These are phyloP conservation scores for Ophiodon elongatus DNA, from an alignment of 2,113 vertebrate genomes.

Conservation along the genomic window DNA sequence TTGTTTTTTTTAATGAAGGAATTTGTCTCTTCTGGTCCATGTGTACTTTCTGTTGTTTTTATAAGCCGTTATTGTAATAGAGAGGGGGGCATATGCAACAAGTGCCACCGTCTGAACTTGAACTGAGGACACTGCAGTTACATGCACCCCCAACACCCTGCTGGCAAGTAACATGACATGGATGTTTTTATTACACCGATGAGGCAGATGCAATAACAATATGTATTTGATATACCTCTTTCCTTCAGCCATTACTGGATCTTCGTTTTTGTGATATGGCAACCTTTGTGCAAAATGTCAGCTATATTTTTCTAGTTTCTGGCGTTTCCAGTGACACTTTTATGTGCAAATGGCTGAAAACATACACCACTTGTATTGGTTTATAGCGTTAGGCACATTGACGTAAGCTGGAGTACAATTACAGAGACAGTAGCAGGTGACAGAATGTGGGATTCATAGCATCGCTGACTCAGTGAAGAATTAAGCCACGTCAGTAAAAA, in stretches of 20 bases:
- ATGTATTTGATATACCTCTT: neutral
- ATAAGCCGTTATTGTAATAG: too few species aligned
- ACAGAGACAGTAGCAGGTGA: constrained; percentile 2
- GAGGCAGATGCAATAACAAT: neutral
- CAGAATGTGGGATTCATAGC: neutral
- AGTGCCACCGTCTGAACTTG: neutral
- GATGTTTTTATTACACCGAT: neutral
- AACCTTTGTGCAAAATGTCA: neutral
- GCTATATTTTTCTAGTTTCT: neutral
- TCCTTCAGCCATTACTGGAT: neutral
- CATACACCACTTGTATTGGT: neutral
- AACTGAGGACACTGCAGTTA: neutral
- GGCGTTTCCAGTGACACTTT: neutral
- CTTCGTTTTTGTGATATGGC: neutral
- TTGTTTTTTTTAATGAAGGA: too few species aligned
- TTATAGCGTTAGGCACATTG: neutral
- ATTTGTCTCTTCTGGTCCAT: neutral
- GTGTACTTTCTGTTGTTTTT: neutral
- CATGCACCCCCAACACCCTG: neutral
- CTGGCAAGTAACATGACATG: neutral
- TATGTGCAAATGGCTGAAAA: neutral
- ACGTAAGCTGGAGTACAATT: neutral
- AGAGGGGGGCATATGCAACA: neutral
- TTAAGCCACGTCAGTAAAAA: neutral
- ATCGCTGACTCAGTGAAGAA: constrained; percentile 2